phyloP scores from a whole-genome alignment of 2,797 vertebrate genomes.

The Acanthurus leucopareius region DNA sequence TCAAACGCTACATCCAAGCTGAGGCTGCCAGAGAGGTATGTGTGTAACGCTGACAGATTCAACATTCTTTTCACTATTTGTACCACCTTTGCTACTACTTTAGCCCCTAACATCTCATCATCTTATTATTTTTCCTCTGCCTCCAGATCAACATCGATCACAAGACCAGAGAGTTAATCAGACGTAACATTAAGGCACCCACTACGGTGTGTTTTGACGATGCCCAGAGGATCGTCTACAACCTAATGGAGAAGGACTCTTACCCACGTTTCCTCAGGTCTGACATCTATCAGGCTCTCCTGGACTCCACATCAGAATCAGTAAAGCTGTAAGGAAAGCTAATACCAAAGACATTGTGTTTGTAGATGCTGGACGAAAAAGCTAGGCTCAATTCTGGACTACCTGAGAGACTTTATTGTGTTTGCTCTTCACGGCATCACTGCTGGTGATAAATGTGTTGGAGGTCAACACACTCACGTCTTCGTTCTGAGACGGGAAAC shows the following conservation, averaged over 20 bases:
- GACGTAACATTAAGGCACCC: constrained; percentile 83
- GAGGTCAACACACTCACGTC: not conserved
- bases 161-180: constrained; percentile 85
- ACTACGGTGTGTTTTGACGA: constrained; percentile 87
- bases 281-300: constrained; percentile 86
- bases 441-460: not conserved
- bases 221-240: constrained; percentile 89
- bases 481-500: constrained; percentile 16
- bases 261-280: constrained; percentile 90
- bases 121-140: constrained; percentile 25
- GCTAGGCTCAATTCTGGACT: constrained; percentile 24
- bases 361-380: constrained; percentile 20
- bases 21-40: constrained; percentile 89
- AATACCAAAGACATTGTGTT: not conserved
- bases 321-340: constrained; percentile 54
- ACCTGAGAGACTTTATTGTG: constrained; percentile 14
- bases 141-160: constrained; percentile 93
- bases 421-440: constrained; percentile 4
- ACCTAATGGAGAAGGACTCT: constrained; percentile 92
- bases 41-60: not conserved
- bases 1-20: constrained; percentile 86
- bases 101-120: not conserved
- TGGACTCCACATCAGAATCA: constrained; percentile 72
- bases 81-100: not conserved
- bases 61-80: not conserved